Base-by-base conservation (phyloP, 2,888 invertebrate species). In the Marronus borbonicus region DNA sequence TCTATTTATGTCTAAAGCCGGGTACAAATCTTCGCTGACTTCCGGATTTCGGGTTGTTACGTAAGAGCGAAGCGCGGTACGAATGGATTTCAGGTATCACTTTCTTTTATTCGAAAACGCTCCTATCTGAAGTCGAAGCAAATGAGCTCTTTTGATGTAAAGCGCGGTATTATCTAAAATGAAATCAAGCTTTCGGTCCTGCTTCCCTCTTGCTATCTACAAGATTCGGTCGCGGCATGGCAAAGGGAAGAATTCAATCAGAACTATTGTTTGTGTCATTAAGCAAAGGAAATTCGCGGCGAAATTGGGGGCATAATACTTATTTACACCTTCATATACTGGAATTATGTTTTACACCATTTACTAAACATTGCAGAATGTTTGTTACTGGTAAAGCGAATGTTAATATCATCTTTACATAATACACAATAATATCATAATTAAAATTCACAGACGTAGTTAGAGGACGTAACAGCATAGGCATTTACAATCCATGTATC, bases 131-230 rank as follows among this genome's bases (percentile, higher is more conserved):
- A 55, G 36, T n/a, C 70, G 70, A 70, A 28, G 70, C 55, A 70
- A 70, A 70, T 55, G 70, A 70, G 70, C 55, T 70, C 55, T 55
- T 70, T 55, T 17, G 55, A 70, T 70, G 70, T 55, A 70, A 70
- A 58, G 36, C 24, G 70, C n/a, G 36, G 58, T 70, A 70, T 70
- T 70, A 70, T 70, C 52, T 55, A 70, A 70, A 70, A 70, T 70
- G 55, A 70, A 70, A 70, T 70, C 70, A 36, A 70, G 17, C 5
- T n/a, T 55, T 70, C 65, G 65, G 65, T 17, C 36, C 7, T n/a
- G 36, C 65, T 31, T 39, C 7, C n/a, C 17, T 17, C n/a, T 64
- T 55, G 20, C 8, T 55, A 1, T 55, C 10, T 44, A 44, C 44
- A 55, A 20, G 55, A 55, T 55, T 55, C 55, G 55, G 17, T n/a